phyloP scores from a whole-genome alignment of 2,797 vertebrate species.

The Paedocypris micromegethes region DNA sequence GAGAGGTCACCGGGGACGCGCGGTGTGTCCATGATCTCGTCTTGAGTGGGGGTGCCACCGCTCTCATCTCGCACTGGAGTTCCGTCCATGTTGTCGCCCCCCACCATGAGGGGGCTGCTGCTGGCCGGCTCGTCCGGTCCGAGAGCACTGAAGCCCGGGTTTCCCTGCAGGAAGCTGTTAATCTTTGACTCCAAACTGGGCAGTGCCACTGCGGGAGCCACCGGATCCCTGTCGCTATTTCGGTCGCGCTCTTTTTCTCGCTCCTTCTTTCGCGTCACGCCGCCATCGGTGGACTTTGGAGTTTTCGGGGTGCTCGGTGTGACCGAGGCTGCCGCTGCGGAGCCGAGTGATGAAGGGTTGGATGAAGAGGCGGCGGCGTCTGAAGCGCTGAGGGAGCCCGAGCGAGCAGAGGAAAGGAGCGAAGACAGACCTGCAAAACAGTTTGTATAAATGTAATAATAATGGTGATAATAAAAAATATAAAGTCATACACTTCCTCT shows the following conservation, averaged over 20 bases:
- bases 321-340: conserved; percentile 71
- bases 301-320: conserved; percentile 68
- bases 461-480: background rate
- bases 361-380: conserved; percentile 31
- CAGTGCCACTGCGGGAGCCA: conserved; percentile 55
- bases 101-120: conserved; percentile 60
- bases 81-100: conserved; percentile 82
- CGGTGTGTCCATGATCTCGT: conserved; percentile 96
- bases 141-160: conserved; percentile 86
- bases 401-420: conserved; percentile 85
- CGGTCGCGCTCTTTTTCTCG: conserved; percentile 56
- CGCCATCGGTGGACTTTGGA: conserved; percentile 58
- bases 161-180: conserved; percentile 96
- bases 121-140: conserved; percentile 66
- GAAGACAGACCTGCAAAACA: conserved; percentile 83
- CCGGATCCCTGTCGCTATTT: conserved; percentile 44
- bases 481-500: no score
- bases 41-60: conserved; percentile 93
- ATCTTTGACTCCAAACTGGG: conserved; percentile 95
- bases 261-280: conserved; percentile 58
- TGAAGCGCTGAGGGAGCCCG: conserved; percentile 55
- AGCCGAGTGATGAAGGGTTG: conserved; percentile 7
- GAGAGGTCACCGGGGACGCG: conserved; percentile 73
- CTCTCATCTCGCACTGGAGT: conserved; percentile 92
- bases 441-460: conserved; percentile 1